These are phyloP conservation scores for Serinus canaria DNA, from an alignment of 2,113 vertebrate genomes.

Conservation along the genomic window DNA sequence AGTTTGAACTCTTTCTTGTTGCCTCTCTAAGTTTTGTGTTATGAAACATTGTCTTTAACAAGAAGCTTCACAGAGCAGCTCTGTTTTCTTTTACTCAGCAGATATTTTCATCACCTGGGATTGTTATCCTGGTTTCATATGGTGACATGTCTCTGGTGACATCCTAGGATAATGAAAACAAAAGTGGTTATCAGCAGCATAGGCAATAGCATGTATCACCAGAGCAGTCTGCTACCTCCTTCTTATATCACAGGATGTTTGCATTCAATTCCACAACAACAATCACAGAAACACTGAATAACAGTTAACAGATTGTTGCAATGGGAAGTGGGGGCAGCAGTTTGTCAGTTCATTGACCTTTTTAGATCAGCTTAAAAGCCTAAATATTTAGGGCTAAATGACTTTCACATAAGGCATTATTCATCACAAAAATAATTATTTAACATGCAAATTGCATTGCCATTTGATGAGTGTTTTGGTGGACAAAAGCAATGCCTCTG, in stretches of 20 bases:
- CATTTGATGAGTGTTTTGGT: background rate
- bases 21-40: background rate
- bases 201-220: background rate
- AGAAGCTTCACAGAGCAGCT: background rate
- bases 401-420: background rate
- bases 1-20: background rate
- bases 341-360: background rate
- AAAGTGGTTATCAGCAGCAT: background rate
- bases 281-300: background rate
- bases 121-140: background rate
- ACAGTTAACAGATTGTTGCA: background rate
- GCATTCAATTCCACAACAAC: background rate
- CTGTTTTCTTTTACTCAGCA: background rate
- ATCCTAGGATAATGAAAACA: background rate
- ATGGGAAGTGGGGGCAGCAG: background rate
- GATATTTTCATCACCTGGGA: background rate
- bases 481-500: background rate
- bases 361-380: background rate
- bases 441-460: background rate
- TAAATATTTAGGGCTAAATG: background rate
- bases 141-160: background rate
- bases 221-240: background rate
- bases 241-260: background rate
- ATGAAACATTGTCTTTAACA: background rate
- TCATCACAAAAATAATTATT: background rate